Base-by-base conservation (phyloP, 2,888 invertebrate genomes). In the Melieria picta region DNA sequence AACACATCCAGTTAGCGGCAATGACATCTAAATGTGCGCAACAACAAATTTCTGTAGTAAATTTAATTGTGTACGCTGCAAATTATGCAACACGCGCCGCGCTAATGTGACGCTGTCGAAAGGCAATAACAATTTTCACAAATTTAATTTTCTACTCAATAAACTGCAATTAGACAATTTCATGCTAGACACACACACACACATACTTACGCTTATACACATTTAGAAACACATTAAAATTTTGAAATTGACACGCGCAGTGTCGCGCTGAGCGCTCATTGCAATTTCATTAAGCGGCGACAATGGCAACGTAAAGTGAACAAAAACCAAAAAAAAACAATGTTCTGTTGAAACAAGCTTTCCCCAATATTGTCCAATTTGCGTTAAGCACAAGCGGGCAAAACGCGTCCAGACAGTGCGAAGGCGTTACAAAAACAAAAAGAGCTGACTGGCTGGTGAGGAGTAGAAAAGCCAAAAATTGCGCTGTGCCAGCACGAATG, bases 111-210 rank as follows among this genome's bases (percentile, higher is more conserved):
- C 62, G 47, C 11, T 30, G 58, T 50, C 42, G 65, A 65, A 65
- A 56, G 4, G 13, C 16, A 46, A 72, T 69, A 65, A 47, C 43
- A 64, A 61, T 68, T 69, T 65, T 55, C 11, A 46, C 46, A 60
- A 69, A 68, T 68, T 64, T 72, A 69, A 72, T 72, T 72, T 72
- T 72, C 68, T 68, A 72, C 72, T 68, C 72, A 72, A 72, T 72
- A 72, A 62, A 72, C 43, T 65, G 60, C 64, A 72, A 72, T 72
- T 72, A 68, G 52, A 61, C 58, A 64, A 64, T 65, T 72, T 64
- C 68, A 72, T 68, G 68, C 68, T 55, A 30, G 45, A 11, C 48
- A 7, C 42, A 13, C 66, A 52, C 7, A 30, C 52, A n/a, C 45
- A n/a, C 4, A 55, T 9, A 64, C 46, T 5, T 16, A 47, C 16